phyloP scores from a whole-genome alignment of 2,888 invertebrate genomes.

The Lasioglossum marginatum region DNA sequence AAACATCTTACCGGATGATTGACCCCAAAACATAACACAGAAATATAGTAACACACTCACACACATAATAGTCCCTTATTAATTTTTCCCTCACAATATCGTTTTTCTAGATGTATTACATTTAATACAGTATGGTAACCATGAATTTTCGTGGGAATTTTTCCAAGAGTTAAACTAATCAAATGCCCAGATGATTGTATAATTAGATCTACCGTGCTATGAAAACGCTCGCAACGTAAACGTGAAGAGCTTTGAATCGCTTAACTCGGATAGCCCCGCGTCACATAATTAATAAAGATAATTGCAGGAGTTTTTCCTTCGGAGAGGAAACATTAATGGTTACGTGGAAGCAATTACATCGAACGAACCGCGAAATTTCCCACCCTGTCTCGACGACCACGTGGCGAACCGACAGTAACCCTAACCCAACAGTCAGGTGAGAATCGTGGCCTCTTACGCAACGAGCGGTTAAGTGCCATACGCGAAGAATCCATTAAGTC shows the following conservation, averaged over 20 bases:
- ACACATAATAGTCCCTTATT: neutral
- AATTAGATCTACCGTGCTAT: neutral
- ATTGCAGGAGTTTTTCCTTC: neutral
- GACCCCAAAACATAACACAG: neutral
- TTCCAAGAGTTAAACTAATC: neutral
- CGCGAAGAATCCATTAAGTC: conserved; percentile 58
- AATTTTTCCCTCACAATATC: too few relatives aligned
- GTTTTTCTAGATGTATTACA: too few relatives aligned
- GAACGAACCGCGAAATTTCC: conserved; percentile 3
- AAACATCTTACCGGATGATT: neutral
- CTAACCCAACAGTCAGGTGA: conserved; percentile 51
- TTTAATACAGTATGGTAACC: too few relatives aligned
- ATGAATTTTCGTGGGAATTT: too few relatives aligned
- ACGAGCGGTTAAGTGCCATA: conserved; percentile 51
- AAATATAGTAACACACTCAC: too few relatives aligned
- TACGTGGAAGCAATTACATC: neutral
- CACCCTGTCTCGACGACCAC: conserved; percentile 28
- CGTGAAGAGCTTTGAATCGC: neutral
- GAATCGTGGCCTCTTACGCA: conserved; percentile 43
- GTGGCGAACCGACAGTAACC: conserved; percentile 35
- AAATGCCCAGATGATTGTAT: neutral
- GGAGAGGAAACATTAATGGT: neutral
- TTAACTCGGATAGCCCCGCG: neutral
- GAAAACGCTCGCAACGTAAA: neutral
- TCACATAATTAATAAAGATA: neutral